These are phyloP conservation scores for Psettodes erumei DNA, from an alignment of 2,113 vertebrate species.

Conservation along the genomic window DNA sequence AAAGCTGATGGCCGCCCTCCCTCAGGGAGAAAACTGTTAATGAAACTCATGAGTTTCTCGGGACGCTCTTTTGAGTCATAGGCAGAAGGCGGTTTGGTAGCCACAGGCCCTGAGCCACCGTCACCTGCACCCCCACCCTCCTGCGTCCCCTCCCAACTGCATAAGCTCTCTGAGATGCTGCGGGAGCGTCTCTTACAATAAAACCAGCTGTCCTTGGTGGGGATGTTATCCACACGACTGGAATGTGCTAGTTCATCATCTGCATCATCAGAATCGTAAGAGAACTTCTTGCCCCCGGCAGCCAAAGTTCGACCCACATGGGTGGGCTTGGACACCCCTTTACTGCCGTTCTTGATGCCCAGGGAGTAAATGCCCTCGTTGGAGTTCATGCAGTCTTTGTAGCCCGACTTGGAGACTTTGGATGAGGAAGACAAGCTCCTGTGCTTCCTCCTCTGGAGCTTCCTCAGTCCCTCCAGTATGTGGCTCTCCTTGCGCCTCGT, in stretches of 20 bases:
- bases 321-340: slow-evolving; percentile 76
- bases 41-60: slow-evolving; percentile 86
- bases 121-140: slow-evolving; percentile 67
- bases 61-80: slow-evolving; percentile 85
- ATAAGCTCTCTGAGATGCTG: slow-evolving; percentile 90
- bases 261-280: slow-evolving; percentile 87
- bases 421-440: slow-evolving; percentile 85
- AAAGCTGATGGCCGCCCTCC: slow-evolving; percentile 76
- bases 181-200: slow-evolving; percentile 84
- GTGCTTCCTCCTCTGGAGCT: slow-evolving; percentile 87
- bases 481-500: slow-evolving; percentile 90
- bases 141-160: slow-evolving; percentile 84
- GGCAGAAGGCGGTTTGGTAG: slow-evolving; percentile 52
- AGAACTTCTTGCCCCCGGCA: slow-evolving; percentile 75
- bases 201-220: slow-evolving; percentile 81
- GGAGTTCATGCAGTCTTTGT: slow-evolving; percentile 96
- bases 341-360: slow-evolving; percentile 85
- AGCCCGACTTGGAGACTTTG: slow-evolving; percentile 87
- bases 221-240: slow-evolving; percentile 73
- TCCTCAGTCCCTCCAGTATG: slow-evolving; percentile 90
- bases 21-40: slow-evolving; percentile 82
- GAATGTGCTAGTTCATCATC: slow-evolving; percentile 85
- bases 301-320: slow-evolving; percentile 58
- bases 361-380: slow-evolving; percentile 97
- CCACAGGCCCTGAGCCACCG: slow-evolving; percentile 44